phyloP scores from a whole-genome alignment of 2,888 invertebrate species.

The Scelioninae gen. 1 region DNA sequence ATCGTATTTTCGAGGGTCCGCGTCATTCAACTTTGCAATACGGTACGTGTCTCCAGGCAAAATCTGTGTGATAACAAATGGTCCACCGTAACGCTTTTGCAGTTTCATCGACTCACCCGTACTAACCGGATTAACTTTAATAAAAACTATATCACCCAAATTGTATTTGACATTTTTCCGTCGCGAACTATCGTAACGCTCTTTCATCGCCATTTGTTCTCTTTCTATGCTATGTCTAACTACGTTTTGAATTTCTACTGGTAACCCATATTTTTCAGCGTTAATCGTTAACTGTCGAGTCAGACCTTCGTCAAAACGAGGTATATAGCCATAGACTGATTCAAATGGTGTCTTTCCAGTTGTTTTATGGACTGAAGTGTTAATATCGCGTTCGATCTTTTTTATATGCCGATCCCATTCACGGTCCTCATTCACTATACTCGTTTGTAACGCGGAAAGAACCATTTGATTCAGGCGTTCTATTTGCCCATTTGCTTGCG shows the following conservation, averaged over 20 bases:
- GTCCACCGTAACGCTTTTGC: neutral
- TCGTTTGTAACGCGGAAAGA: neutral
- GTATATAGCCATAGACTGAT: neutral
- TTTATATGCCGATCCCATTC: neutral
- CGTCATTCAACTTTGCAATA: neutral
- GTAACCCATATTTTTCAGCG: neutral
- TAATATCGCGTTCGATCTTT: neutral
- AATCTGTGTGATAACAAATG: neutral
- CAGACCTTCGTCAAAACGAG: neutral
- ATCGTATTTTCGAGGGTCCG: neutral
- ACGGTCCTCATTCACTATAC: neutral
- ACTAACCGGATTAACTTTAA: neutral
- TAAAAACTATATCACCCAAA: neutral
- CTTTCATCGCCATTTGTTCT: neutral
- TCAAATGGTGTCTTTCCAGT: neutral
- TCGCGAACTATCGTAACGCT: neutral
- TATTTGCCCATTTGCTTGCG: constrained; percentile 22
- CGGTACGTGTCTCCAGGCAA: neutral
- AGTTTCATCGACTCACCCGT: constrained; percentile 3
- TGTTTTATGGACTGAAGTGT: neutral
- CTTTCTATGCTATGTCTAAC: neutral
- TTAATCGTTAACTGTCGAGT: neutral
- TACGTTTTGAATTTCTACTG: neutral
- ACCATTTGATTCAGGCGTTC: constrained; percentile 17
- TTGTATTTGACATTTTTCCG: neutral